Conservation (phyloP, 2,113 vertebrate genomes). For the Caretta caretta region DNA sequence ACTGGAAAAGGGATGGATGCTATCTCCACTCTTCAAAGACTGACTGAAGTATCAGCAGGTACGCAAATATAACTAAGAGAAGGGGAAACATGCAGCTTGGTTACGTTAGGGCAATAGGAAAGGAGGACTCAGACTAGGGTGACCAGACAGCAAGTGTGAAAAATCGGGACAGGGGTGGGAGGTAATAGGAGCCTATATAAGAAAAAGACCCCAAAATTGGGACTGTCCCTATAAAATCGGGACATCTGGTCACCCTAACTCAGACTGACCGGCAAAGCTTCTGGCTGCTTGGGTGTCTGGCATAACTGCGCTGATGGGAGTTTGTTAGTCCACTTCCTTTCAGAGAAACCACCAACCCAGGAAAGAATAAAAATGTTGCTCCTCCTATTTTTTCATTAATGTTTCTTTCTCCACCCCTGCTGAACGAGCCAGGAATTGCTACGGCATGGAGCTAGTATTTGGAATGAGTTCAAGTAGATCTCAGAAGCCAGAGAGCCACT, state of each 20-base stretch:
- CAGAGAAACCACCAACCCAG: neutral
- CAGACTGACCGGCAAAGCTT: neutral
- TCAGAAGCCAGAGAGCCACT: neutral
- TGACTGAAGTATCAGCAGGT: neutral
- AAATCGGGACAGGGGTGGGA: too few relatives aligned
- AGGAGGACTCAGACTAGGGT: neutral
- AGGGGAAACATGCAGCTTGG: too few relatives aligned
- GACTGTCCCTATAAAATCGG: too few relatives aligned
- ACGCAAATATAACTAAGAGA: too few relatives aligned
- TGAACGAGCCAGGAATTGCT: neutral
- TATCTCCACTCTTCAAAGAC: neutral
- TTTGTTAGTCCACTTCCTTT: neutral
- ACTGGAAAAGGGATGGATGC: neutral
- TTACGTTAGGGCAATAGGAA: neutral
- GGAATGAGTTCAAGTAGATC: neutral
- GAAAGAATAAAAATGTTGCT: neutral
- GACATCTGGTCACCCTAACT: neutral
- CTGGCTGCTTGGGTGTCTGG: neutral
- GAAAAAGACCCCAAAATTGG: too few relatives aligned
- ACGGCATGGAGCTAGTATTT: neutral
- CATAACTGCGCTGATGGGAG: neutral
- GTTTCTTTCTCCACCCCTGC: neutral
- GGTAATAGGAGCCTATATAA: too few relatives aligned
- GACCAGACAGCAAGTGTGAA: too few relatives aligned
- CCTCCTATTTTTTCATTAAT: neutral